Base-by-base conservation (phyloP, 2,888 invertebrate genomes). In the Thymelicus sylvestris region DNA sequence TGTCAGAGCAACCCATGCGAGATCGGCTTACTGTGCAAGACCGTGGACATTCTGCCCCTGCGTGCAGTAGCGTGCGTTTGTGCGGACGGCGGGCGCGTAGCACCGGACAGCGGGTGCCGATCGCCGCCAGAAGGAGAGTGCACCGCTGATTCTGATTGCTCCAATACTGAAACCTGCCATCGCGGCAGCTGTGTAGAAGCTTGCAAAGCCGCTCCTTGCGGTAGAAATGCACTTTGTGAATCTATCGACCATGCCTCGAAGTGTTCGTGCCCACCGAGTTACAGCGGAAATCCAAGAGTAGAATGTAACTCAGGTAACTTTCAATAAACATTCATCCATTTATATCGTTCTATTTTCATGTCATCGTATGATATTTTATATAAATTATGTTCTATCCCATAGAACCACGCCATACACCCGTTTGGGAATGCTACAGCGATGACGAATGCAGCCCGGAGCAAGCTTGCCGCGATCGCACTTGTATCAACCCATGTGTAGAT, bases 21-120 rank as follows among this genome's bases (percentile, higher is more conserved):
- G 15, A 91, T 95, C 6, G 97, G 97, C 75, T 97, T 98, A 78
- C 95, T 96, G 72, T 98, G 98, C 85, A 94, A 95, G 72, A 97
- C 97, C 0, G 92, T 97, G 12, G 97, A 97, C 78, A 96, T 97
- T 0, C 83, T 96, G 61, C 98, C 98, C 2, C 89, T 98, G 74
- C 95, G 97, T 66, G 97, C 98, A 0, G 96, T 98, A 79, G 97
- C 98, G 79, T 98, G 98, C 83, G 95, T 97, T 81, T 98, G 98
- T 88, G 97, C 97, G 15, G 95, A 96, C 55, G 97, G 98, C 74
- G 97, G 97, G 0, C 95, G 97, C 60, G 95, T 96, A 0, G 96
- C 97, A 75, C 94, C 94, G 7, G 95, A 96, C 68, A 97, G 96
- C 76, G 95, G 95, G 75, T 98, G 98, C 86, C 95, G 95, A 74